Base-by-base conservation (phyloP, 2,113 vertebrate species). In the Chlorodrepanis virens region DNA sequence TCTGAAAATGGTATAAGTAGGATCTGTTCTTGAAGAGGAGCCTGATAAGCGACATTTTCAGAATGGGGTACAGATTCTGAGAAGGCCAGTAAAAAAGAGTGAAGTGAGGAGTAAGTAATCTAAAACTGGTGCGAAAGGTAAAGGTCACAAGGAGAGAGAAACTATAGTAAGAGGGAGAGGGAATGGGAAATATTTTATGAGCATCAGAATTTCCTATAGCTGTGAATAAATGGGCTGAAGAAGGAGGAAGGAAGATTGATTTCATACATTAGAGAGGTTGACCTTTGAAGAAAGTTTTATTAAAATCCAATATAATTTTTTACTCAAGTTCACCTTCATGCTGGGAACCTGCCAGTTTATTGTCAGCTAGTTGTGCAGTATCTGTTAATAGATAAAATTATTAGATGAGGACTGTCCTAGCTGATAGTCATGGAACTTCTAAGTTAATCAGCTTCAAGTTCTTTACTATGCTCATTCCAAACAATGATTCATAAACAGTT, bases 211-310 rank as follows among this genome's bases (percentile, higher is more conserved):
- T 93, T 92, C 89, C 64, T 92, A 7, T 49, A 90, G 47, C 57
- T 90, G 37, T 61, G 72, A 90, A 76, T 67, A 94, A 93, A 77
- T 61, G 61, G 54, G 14, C 59, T 82, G 39, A 91, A 87, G 67
- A 68, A 89, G 75, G 22, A 72, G 47, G 59, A 88, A 79, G 70
- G 57, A 72, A 87, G 89, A 91, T 90, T 87, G 93, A 96, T 96
- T 90, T 94, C 71, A 45, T 90, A 60, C 54, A 59, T 83, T 81
- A 78, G 52, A 78, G 76, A 92, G 52, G 64, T 13, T 91, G 80
- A 80, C 75, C 92, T 96, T 88, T 86, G 76, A 95, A 96, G 71
- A 94, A 88, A 68, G 42, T 93, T 92, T 83, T 94, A 89, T 90
- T 92, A 96, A 96, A 96, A 95, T 91, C 53, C 79, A 75, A 45